phyloP scores from a whole-genome alignment of 1,140 invertebrate genomes.

The Drosophila tsacasi region DNA sequence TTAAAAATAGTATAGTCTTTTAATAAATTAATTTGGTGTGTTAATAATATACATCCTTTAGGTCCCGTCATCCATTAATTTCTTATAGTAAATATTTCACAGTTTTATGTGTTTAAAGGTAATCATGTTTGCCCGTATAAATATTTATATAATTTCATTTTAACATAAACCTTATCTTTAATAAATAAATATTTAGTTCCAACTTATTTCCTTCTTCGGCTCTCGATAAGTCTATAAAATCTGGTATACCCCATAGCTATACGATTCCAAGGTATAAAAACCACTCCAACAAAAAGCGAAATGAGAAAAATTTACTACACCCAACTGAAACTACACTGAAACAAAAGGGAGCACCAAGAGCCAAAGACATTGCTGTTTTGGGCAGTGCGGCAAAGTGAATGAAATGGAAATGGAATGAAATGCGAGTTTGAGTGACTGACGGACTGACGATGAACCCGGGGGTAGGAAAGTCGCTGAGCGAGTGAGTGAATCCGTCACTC shows the following conservation, averaged over 20 bases:
- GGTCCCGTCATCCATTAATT: not conserved
- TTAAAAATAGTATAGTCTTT: no score
- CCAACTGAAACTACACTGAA: slow-evolving; percentile 68
- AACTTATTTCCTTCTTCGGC: not conserved
- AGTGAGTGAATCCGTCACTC: slow-evolving; percentile 47
- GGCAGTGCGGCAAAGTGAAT: slow-evolving; percentile 62
- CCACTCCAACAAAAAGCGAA: slow-evolving; percentile 81
- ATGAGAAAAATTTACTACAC: slow-evolving; percentile 80
- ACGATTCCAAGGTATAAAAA: slow-evolving; percentile 39
- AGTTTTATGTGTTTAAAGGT: no score
- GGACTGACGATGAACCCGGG: slow-evolving; percentile 49
- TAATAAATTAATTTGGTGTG: no score
- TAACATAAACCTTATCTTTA: not conserved
- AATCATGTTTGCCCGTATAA: no score
- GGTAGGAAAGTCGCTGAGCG: slow-evolving; percentile 45
- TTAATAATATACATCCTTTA: not conserved
- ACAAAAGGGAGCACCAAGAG: slow-evolving; percentile 38
- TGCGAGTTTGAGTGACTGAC: slow-evolving; percentile 59
- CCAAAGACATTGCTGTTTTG: slow-evolving; percentile 58
- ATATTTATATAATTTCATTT: not conserved
- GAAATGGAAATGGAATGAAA: slow-evolving; percentile 53
- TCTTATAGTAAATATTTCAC: no score
- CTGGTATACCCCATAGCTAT: not conserved
- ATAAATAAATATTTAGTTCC: not conserved
- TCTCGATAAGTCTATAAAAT: no score